Evolutionary conservation across 2,113 vertebrate genomes (phyloP), one percentile per base, ranked within the genome.

Genomic region (Tragelaphus imberbis): DNA sequence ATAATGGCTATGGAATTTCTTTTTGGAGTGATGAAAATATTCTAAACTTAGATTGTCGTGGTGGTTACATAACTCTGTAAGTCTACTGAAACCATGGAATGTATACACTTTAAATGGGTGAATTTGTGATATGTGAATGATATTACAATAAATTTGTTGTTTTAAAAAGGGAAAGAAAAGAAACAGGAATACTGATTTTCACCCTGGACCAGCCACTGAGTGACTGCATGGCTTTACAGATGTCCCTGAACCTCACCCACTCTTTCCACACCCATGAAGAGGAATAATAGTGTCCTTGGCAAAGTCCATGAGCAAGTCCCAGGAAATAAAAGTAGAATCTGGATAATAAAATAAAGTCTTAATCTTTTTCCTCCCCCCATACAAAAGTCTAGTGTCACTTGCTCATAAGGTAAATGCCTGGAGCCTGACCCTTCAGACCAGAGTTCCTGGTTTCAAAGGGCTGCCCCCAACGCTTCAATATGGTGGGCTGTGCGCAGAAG

Each of bases 381-480:
- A 36, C n/a, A 36, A 40, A 84, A 55, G 21, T 56, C n/a, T 36
- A 55, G n/a, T 27, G 19, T 56, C 53, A 33, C 17, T 81, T 53
- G 28, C 49, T 53, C 30, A 0, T 84, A 84, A 55, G 2, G n/a
- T 56, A 82, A 51, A 82, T 33, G 51, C 16, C 49, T 33, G 79
- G 79, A 51, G 33, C 53, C 13, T 9, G 33, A n/a, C 81, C 53
- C 81, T 40, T 84, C 53, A 56, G 33, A 36, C 51, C 13, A 36
- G 21, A 6, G 23, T 40, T 56, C 23, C 53, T 5, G 53, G 53
- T 84, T n/a, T 8, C 12, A 56, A 56, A 56, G 27, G 33, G 12
- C 53, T 25, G 11, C 4, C 1, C 13, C 21, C 1, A 11, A 2
- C 0, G 0, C 53, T 23, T 56, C 33, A 40, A 1, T 25, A 21